These are phyloP conservation scores for Chymomyza procnemis DNA, from an alignment of 2,888 invertebrate genomes.

Conservation along the genomic window DNA sequence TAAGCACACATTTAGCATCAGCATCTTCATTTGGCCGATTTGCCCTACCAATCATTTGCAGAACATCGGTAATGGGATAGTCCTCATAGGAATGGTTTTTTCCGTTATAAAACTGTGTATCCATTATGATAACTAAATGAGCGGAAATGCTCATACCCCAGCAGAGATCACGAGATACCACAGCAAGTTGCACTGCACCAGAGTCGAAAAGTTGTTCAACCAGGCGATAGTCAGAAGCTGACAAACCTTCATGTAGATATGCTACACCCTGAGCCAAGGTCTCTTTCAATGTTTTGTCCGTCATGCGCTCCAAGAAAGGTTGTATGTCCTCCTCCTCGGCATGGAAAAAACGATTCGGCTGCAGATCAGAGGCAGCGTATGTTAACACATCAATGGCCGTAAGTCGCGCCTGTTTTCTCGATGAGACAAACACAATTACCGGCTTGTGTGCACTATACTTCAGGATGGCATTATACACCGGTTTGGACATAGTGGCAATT, in stretches of 20 bases:
- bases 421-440: constrained; percentile 93
- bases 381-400: constrained; percentile 97
- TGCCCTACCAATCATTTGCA: constrained; percentile 98
- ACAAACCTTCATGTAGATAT: constrained; percentile 97
- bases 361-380: constrained; percentile 92
- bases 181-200: constrained; percentile 95
- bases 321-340: constrained; percentile 91
- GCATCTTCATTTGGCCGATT: constrained; percentile 95
- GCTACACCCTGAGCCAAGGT: constrained; percentile 96
- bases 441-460: constrained; percentile 91
- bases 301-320: constrained; percentile 91
- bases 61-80: constrained; percentile 96
- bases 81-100: constrained; percentile 94
- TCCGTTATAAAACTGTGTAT: constrained; percentile 94
- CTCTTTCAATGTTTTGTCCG: constrained; percentile 94
- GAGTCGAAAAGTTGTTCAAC: constrained; percentile 96
- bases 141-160: constrained; percentile 95
- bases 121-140: constrained; percentile 97
- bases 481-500: constrained; percentile 98
- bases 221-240: constrained; percentile 89
- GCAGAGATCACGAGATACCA: constrained; percentile 93
- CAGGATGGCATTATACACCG: constrained; percentile 94
- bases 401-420: constrained; percentile 92
- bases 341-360: constrained; percentile 92
- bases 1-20: constrained; percentile 95